These are phyloP conservation scores for Drosophila kurseongensis DNA, from an alignment of 1,140 invertebrate genomes.

Conservation along the genomic window DNA sequence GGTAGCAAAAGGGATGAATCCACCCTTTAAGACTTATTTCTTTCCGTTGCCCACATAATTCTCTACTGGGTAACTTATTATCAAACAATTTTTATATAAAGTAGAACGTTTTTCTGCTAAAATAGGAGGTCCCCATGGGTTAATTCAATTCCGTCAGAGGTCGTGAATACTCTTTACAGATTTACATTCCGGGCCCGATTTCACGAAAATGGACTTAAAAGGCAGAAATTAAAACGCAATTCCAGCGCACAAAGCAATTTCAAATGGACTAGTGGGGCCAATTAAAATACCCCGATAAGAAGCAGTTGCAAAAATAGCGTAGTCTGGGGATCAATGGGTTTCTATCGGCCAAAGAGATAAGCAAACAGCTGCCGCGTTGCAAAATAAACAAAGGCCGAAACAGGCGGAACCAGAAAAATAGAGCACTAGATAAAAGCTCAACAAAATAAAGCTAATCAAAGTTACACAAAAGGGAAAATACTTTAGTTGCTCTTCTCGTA, in stretches of 20 bases:
- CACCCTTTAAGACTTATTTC: not conserved
- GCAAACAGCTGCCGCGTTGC: constrained; percentile 61
- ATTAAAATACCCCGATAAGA: constrained; percentile 30
- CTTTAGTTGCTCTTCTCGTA: too few species aligned
- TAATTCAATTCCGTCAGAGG: constrained; percentile 5
- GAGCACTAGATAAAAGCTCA: too few species aligned
- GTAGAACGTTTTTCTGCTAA: not conserved
- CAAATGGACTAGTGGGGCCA: constrained; percentile 14
- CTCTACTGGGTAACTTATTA: not conserved
- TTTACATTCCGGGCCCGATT: constrained; percentile 19
- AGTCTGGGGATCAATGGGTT: constrained; percentile 23
- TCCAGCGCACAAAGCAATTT: constrained; percentile 37
- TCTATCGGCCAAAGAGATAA: constrained; percentile 65
- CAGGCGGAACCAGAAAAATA: not conserved
- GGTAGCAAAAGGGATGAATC: not conserved
- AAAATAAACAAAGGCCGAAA: constrained; percentile 33
- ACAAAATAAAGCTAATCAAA: too few species aligned
- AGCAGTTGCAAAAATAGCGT: constrained; percentile 23
- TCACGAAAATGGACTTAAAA: constrained; percentile 11
- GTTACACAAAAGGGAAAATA: too few species aligned
- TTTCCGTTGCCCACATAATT: not conserved
- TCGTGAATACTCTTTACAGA: not conserved
- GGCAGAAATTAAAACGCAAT: constrained; percentile 39
- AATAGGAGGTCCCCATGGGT: not conserved
- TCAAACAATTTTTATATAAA: not conserved